phyloP scores from a whole-genome alignment of 1,140 invertebrate genomes.

The Armadillidium nasatum region DNA sequence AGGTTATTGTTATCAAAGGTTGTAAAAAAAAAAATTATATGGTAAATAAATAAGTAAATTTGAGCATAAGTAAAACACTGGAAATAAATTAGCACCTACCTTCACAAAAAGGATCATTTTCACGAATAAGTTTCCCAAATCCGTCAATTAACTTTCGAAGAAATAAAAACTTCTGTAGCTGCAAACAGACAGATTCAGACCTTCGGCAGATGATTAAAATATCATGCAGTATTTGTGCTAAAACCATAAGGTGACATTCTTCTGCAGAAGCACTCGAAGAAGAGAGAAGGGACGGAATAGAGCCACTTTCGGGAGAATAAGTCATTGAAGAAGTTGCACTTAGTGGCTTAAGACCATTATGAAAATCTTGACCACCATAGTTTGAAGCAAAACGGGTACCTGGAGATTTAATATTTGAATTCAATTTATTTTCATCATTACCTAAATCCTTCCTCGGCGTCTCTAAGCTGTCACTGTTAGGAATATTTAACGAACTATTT shows the following conservation, averaged over 20 bases:
- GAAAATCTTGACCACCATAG: neutral
- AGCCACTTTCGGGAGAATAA: neutral
- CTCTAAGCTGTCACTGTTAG: neutral
- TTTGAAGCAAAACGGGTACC: neutral
- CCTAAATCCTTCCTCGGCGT: neutral
- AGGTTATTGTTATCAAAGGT: too few species aligned
- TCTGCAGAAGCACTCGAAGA: neutral
- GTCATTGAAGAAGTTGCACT: neutral
- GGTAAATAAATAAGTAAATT: neutral
- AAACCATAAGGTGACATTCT: conserved; percentile 1
- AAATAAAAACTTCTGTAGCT: neutral
- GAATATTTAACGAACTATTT: too few species aligned
- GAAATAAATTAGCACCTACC: neutral
- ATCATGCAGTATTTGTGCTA: neutral
- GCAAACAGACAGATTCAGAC: neutral
- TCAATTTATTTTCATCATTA: neutral
- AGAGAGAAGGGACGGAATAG: neutral
- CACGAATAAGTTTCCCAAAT: neutral
- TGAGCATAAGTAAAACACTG: neutral
- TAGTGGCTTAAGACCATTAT: too few species aligned
- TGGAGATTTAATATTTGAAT: neutral
- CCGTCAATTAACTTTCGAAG: neutral
- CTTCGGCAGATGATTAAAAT: neutral
- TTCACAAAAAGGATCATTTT: neutral
- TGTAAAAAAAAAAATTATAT: too few species aligned